These are phyloP conservation scores for Procavia capensis DNA, from an alignment of 2,113 vertebrate species.

Conservation along the genomic window DNA sequence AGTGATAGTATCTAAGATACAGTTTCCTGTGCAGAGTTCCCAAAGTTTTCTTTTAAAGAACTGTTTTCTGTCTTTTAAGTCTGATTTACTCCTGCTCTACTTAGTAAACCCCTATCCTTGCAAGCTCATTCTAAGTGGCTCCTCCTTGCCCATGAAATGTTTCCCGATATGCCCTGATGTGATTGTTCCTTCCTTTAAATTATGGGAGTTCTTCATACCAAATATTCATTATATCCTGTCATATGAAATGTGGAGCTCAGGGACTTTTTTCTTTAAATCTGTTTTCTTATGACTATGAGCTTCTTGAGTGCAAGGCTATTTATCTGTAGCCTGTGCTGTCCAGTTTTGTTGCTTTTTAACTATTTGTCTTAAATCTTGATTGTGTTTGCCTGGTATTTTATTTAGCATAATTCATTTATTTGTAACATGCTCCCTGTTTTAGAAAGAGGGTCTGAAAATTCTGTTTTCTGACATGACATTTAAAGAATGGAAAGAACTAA, in stretches of 20 bases:
- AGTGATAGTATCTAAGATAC: neutral
- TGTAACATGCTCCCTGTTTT: neutral
- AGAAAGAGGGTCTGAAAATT: conserved; percentile 22
- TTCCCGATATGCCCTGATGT: neutral
- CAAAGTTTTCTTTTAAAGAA: neutral
- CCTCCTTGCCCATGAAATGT: neutral
- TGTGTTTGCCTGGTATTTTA: neutral
- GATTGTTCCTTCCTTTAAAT: neutral
- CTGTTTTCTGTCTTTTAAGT: neutral
- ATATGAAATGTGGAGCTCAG: neutral
- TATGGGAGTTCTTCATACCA: neutral
- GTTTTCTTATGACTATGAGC: neutral
- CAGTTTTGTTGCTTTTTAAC: neutral
- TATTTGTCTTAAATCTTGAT: conserved; percentile 16
- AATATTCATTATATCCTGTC: neutral
- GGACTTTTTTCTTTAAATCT: neutral
- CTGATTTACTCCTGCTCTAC: neutral
- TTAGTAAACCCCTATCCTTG: neutral
- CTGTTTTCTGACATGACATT: conserved; percentile 6
- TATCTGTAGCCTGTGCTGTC: neutral
- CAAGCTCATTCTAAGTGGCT: neutral
- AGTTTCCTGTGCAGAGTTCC: neutral
- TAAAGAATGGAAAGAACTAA: conserved; percentile 44
- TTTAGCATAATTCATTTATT: conserved; percentile 17
- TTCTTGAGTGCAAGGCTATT: neutral